Evolutionary conservation across 2,113 vertebrate species (phyloP).

Genomic region (Vidua chalybeata): DNA sequence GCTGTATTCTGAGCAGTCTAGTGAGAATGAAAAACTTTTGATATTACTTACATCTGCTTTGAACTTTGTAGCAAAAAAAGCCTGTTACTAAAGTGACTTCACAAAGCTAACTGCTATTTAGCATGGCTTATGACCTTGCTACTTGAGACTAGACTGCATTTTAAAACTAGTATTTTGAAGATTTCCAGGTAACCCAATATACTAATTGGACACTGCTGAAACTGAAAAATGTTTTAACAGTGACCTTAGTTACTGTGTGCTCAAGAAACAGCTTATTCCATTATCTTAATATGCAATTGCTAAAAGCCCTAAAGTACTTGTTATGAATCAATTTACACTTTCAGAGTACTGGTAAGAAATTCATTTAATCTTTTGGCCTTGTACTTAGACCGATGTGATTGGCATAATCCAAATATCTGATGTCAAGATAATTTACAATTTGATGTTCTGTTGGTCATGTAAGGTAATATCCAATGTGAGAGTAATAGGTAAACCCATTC

Average conservation of each 20-base stretch:
- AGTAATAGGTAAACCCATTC: neutral
- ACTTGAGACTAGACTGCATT: neutral
- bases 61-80: neutral
- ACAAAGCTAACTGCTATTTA: neutral
- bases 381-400: neutral
- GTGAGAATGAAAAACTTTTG: neutral
- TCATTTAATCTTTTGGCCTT: neutral
- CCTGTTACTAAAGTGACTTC: neutral
- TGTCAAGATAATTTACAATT: neutral
- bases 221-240: neutral
- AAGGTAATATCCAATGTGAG: neutral
- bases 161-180: constrained; percentile 3
- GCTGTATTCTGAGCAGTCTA: neutral
- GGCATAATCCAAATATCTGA: neutral
- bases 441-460: neutral
- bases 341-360: neutral
- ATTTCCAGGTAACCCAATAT: neutral
- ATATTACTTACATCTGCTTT: neutral
- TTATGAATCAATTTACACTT: neutral
- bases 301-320: neutral
- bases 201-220: neutral
- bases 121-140: neutral
- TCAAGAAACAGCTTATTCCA: neutral
- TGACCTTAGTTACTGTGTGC: neutral
- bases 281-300: neutral